Base-by-base conservation (phyloP, 2,797 vertebrate species). In the Triplophysa bombifrons region DNA sequence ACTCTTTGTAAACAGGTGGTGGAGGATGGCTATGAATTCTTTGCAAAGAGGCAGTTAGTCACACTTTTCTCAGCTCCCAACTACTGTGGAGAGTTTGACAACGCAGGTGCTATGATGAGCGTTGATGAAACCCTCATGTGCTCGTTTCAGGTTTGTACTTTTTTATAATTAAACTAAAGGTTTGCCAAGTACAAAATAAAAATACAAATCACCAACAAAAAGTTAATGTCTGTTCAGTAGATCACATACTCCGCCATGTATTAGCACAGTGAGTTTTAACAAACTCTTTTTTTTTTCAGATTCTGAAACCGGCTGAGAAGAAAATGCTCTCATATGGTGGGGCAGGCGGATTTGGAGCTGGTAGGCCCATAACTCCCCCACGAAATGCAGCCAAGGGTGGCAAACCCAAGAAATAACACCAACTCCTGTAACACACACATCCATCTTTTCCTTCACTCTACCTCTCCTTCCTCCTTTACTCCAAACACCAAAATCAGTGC, bases 71-170 rank as follows among this genome's bases (percentile, higher is more conserved):
- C 94, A 0, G 94, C 94, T 71, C 94, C 94, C 1, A 95, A 95
- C 87, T 95, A 95, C 88, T 95, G 94, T 8, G 94, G 94, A 0
- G 94, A 95, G 86, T 94, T 95, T 1, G 94, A 94, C 91, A 95
- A 95, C 1, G 93, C 93, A 0, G 94, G 94, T 1, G 94, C 94
- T 76, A 95, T 95, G 94, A 95, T 95, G 94, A 95, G 93, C 22
- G 93, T 95, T 16, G 94, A 95, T 3, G 94, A 95, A 84, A 95
- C 94, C 34, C 93, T 95, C 75, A 95, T 95, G 94, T 95, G 94
- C 83, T 94, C 94, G 74, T 95, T 95, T 90, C 94, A 95, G 93
- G 93, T 87, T 75, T n/a, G 34, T 65, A 1, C 46, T 14, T 41
- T 17, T 51, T 10, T 41, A 19, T 25, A 19, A n/a, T 58, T 17